phyloP scores from a whole-genome alignment of 2,888 invertebrate genomes.

The Pycnomerus fuliginosus region DNA sequence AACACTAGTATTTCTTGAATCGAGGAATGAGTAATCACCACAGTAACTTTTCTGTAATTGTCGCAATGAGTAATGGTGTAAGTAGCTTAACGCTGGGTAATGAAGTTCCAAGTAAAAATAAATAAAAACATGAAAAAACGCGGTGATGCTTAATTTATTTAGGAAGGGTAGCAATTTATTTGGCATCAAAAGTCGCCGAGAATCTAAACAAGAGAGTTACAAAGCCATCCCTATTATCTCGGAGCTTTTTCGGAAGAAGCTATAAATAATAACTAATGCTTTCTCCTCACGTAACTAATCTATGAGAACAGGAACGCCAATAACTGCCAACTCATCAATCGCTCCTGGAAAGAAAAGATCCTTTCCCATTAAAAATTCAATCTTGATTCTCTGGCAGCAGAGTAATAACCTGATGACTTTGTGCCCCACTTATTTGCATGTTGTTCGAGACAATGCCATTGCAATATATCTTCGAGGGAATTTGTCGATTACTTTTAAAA shows the following conservation, averaged over 20 bases:
- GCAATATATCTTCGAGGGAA: conserved; percentile 4
- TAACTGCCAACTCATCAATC: conserved; percentile 51
- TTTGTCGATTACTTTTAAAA: conserved; percentile 17
- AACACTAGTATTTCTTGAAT: no score
- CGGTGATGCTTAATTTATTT: conserved; percentile 27
- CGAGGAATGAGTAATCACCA: no score
- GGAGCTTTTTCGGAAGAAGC: conserved; percentile 37
- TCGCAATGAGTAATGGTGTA: no score
- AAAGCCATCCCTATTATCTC: conserved; percentile 45
- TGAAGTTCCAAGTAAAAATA: conserved; percentile 5
- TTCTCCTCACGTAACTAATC: conserved; percentile 53
- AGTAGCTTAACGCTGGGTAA: background rate
- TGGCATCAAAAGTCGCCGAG: conserved; percentile 38
- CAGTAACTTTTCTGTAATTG: no score
- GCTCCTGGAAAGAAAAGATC: conserved; percentile 34
- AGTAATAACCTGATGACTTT: no score
- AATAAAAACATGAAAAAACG: conserved; percentile 12
- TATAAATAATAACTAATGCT: conserved; percentile 52
- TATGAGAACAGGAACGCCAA: conserved; percentile 50
- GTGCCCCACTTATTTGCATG: no score
- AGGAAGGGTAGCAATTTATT: conserved; percentile 35
- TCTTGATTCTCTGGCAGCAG: no score
- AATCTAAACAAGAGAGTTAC: conserved; percentile 39
- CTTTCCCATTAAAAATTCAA: conserved; percentile 41
- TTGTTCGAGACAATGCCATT: no score